Conservation (phyloP, 1,140 invertebrate species). For the Probaryconus sp. region DNA sequence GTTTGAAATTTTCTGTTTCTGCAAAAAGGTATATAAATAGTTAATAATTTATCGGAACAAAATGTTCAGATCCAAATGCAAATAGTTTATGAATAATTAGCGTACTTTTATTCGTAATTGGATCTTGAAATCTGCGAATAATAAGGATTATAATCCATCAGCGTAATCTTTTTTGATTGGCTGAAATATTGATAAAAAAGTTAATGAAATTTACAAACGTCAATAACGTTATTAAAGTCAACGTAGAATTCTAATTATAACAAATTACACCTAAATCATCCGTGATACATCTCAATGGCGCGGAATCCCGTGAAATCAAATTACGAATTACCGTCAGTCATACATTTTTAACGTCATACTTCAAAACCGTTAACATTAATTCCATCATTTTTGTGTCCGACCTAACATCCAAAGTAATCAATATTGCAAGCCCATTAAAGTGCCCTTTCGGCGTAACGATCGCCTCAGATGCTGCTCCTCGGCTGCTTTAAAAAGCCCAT, state of each 20-base stretch:
- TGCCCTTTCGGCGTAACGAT: slow-evolving; percentile 17
- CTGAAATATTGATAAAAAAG: slow-evolving; percentile 21
- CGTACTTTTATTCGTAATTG: too few species aligned
- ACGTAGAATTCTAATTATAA: slow-evolving; percentile 33
- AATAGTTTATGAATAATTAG: too few species aligned
- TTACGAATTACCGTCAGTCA: slow-evolving; percentile 28
- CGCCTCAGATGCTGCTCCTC: slow-evolving; percentile 2
- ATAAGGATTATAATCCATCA: not conserved
- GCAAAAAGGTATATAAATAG: too few species aligned
- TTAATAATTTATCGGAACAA: too few species aligned
- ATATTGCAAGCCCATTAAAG: slow-evolving; percentile 42
- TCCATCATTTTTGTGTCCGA: slow-evolving; percentile 42
- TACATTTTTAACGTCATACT: slow-evolving; percentile 34
- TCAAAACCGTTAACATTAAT: slow-evolving; percentile 39
- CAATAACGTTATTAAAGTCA: slow-evolving; percentile 3
- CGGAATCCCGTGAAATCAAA: slow-evolving; percentile 25
- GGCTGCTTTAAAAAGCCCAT: slow-evolving; percentile 11
- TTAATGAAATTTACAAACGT: slow-evolving; percentile 23
- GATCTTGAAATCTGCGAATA: not conserved
- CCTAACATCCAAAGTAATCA: slow-evolving; percentile 44
- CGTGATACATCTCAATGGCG: slow-evolving; percentile 1
- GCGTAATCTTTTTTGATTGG: not conserved
- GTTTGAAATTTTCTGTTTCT: too few species aligned
- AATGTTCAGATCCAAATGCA: too few species aligned
- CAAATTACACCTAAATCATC: slow-evolving; percentile 31